Conservation (phyloP, 2,113 vertebrate species). For the Tringa solitaria region DNA sequence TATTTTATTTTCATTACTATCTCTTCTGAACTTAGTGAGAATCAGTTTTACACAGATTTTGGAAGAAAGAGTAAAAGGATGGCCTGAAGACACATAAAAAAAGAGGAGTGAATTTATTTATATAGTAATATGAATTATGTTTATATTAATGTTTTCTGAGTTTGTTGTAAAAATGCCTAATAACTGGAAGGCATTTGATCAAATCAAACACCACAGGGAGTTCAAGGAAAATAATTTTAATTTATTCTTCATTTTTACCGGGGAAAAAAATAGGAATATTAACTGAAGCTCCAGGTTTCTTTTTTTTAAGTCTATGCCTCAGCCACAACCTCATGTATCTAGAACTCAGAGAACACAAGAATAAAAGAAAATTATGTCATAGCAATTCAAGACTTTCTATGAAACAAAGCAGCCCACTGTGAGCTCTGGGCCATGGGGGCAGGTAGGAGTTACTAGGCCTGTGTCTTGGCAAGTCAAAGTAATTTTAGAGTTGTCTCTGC, state of each 20-base stretch:
- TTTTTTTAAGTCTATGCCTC: neutral
- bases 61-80: neutral
- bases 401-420: neutral
- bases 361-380: neutral
- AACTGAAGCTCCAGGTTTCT: neutral
- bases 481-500: neutral
- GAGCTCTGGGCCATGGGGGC: neutral
- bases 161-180: neutral
- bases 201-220: neutral
- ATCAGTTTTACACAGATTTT: neutral
- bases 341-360: neutral
- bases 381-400: neutral
- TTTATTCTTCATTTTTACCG: neutral
- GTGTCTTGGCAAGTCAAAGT: neutral
- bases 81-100: neutral
- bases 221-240: neutral
- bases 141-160: neutral
- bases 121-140: neutral
- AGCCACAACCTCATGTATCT: neutral
- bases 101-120: neutral
- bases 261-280: neutral
- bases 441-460: neutral
- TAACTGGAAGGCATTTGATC: neutral
- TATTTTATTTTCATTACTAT: neutral
- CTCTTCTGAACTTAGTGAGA: neutral